Base-by-base conservation (phyloP, 2,797 vertebrate species). In the Rhinella marina region DNA sequence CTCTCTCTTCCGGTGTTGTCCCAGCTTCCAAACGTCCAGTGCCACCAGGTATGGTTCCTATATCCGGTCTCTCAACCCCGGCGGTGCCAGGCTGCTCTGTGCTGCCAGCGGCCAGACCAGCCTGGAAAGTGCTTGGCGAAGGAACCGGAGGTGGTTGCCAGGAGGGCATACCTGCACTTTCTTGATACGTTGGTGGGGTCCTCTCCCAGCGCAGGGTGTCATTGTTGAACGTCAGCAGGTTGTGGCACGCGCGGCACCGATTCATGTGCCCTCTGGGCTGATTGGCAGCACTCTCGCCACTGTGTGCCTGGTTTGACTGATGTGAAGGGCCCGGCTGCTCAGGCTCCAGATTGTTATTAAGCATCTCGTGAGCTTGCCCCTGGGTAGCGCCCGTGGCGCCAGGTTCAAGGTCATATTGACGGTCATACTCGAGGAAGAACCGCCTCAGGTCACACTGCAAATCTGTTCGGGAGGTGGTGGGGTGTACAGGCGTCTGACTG, bases 131-230 rank as follows among this genome's bases (percentile, higher is more conserved):
- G 96, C 72, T 98, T 96, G 77, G 96, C 96, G 78, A 95, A 94
- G 90, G 84, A 25, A 86, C 62, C 2, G 94, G 92, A 81, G 96
- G 94, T 72, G 96, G 95, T 19, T 97, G 96, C 90, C 96, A 94
- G 7, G 95, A 91, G 0, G 95, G 87, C 76, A 92, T 91, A 73
- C 95, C 94, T 27, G 91, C 64, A 56, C 92, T 88, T 84, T 96
- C 95, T 54, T 95, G 90, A 90, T 94, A 96, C 92, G 92, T 94
- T 87, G 95, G 93, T 75, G 94, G 95, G 87, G 97, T 98, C 93
- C 98, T 96, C 92, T 99, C 98, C 98, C 98, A 99, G 90, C 98
- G 97, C 91, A 99, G 96, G 3, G 98, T 99, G 93, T 99, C 98
- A 2, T 97, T 98, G 94, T 99, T 99, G 92, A 99, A 99, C 88